Conservation (phyloP, 2,113 vertebrate genomes). For the Muntiacus muntjak region DNA sequence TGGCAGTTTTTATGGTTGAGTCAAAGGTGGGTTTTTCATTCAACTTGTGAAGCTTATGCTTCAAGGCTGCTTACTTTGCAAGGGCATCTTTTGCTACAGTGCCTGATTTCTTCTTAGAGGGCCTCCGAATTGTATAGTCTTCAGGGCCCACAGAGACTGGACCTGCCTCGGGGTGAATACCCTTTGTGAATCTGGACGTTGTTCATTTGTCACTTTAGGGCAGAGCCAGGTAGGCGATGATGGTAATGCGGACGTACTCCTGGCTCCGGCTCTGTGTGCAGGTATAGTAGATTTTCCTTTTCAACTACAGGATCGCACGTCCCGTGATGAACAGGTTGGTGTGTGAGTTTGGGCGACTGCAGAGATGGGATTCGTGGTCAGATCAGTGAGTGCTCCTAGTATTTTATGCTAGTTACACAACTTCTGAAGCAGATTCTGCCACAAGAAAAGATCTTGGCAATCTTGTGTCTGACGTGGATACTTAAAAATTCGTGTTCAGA, state of each 20-base stretch:
- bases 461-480: not conserved
- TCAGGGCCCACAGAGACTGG: not conserved
- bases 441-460: not conserved
- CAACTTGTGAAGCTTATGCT: not conserved
- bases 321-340: not conserved
- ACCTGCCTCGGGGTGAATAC: not conserved
- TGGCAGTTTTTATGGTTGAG: not conserved
- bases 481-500: not conserved
- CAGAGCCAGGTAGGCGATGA: not conserved
- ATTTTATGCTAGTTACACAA: not conserved
- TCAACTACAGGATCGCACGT: not conserved
- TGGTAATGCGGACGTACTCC: accelerated
- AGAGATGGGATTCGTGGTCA: not conserved
- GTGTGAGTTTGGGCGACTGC: not conserved
- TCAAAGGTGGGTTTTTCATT: not conserved
- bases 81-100: not conserved
- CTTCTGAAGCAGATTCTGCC: not conserved
- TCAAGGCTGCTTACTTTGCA: not conserved
- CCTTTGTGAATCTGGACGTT: not conserved
- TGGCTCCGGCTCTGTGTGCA: not conserved
- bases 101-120: not conserved
- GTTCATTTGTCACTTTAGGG: not conserved
- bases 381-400: not conserved
- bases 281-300: not conserved
- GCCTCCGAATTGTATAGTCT: not conserved